A percentile compares a stretch with the other conserved stretches of the same genome.
Evolutionary conservation across 1,140 invertebrate genomes (phyloP).

Genomic region (Theocolax elegans): DNA sequence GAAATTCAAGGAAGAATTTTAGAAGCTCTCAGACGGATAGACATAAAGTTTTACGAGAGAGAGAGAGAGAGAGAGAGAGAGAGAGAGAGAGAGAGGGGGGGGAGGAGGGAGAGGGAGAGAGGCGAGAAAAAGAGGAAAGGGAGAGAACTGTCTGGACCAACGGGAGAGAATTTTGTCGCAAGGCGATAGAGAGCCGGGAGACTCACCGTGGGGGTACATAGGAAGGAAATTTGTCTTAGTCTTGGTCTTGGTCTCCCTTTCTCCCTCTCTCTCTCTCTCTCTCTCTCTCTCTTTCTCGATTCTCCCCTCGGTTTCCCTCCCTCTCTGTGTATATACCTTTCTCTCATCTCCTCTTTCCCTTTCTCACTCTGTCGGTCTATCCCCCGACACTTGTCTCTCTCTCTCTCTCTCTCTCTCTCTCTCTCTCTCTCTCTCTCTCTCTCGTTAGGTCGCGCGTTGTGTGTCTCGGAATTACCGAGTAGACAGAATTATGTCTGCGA

Average conservation of each 20-base stretch:
- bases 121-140: conserved; percentile 24
- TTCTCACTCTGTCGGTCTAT: conserved; percentile 33
- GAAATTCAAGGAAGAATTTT: conserved; percentile 39
- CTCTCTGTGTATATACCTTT: conserved; percentile 26
- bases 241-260: conserved; percentile 24
- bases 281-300: conserved; percentile 42
- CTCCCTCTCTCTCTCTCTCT: conserved; percentile 27
- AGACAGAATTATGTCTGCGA: conserved; percentile 67
- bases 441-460: conserved; percentile 45
- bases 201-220: conserved; percentile 46
- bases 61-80: conserved; percentile 8
- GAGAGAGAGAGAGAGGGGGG: neutral
- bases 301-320: conserved; percentile 35
- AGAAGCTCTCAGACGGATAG: conserved; percentile 31
- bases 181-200: conserved; percentile 47
- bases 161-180: conserved; percentile 35
- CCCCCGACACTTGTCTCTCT: conserved; percentile 42
- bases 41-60: conserved; percentile 39
- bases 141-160: conserved; percentile 31
- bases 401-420: conserved; percentile 45
- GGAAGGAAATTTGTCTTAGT: conserved; percentile 52
- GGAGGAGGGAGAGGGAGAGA: conserved; percentile 7
- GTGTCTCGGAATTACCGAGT: conserved; percentile 65
- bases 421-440: conserved; percentile 36
- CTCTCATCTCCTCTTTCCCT: conserved; percentile 46